Base-by-base conservation (phyloP, 53 echinoderm and acorn worm genomes). In the Zoroaster sp. region DNA sequence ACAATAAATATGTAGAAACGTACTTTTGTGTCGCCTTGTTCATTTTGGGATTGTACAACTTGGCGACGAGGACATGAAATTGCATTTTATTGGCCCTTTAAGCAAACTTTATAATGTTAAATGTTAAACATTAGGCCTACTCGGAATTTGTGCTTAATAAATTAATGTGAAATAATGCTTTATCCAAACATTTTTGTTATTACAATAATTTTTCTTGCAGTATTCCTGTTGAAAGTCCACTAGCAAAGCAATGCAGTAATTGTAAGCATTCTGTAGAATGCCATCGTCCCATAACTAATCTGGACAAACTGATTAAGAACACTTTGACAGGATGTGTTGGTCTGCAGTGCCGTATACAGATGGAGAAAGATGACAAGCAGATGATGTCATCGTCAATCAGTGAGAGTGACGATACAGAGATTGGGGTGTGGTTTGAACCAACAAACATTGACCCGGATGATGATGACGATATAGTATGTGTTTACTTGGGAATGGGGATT, bases 361-460 rank as follows among this genome's bases (percentile, higher is more conserved):
- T 77, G 68, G 80, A 93, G 31, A 47, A 52, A 71, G 80, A 89
- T 63, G 89, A 78, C 69, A 70, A 87, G 69, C 78, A 77, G 69
- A 71, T 75, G 51, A 68, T 66, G 44, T 42, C 67, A 67, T 13
- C 85, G 47, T 49, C 65, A 51, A 73, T 89, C 66, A 44, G 31
- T 47, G 91, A 91, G 17, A 78, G 86, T 45, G 92, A 95, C 42
- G 91, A 92, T 15, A 51, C 87, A 18, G 88, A 87, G 66, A 75
- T 93, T 43, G 74, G 88, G 15, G 80, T 82, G 28, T 95, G 93
- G 91, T 92, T 95, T 72, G 95, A 95, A 74, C 93, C 95, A 4
- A 91, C 88, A 31, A 93, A 91, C 78, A 92, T 95, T 2, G 95
- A 95, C 74, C 85, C 89, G 13, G 95, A 95, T 92, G 95, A 95